phyloP scores from a whole-genome alignment of 1,140 invertebrate genomes.

The Bursaphelenchus mucronatus region DNA sequence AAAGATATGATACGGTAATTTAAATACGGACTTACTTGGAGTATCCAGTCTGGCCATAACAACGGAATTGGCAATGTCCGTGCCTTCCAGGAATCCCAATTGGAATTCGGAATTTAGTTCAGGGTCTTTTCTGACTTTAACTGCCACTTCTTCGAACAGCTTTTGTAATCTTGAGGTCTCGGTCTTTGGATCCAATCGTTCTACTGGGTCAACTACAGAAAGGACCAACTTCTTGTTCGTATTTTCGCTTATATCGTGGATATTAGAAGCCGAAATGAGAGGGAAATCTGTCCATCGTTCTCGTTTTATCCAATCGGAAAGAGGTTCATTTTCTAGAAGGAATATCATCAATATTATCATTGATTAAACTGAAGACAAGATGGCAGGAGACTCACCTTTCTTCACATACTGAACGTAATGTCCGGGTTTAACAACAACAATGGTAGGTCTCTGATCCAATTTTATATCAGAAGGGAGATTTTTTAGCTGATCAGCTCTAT shows the following conservation, averaged over 20 bases:
- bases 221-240: slow-evolving; percentile 68
- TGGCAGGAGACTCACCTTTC: slow-evolving; percentile 5
- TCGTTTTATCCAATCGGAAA: slow-evolving; percentile 73
- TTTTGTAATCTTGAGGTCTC: slow-evolving; percentile 49
- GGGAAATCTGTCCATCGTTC: slow-evolving; percentile 85
- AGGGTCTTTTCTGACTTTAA: slow-evolving; percentile 21
- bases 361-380: slow-evolving; percentile 15
- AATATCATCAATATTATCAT: slow-evolving; percentile 1
- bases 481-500: slow-evolving; percentile 4
- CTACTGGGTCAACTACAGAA: slow-evolving; percentile 69
- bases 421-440: slow-evolving; percentile 16
- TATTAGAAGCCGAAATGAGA: slow-evolving; percentile 76
- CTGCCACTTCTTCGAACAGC: slow-evolving; percentile 37
- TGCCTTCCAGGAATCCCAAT: slow-evolving; percentile 81
- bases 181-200: slow-evolving; percentile 37
- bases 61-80: slow-evolving; percentile 81
- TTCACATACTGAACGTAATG: slow-evolving; percentile 2
- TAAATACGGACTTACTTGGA: slow-evolving; percentile 66
- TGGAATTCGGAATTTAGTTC: slow-evolving; percentile 69
- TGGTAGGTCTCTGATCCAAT: slow-evolving; percentile 25
- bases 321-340: slow-evolving; percentile 1
- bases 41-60: slow-evolving; percentile 74
- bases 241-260: slow-evolving; percentile 70
- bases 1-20: slow-evolving; percentile 6
- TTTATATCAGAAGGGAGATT: slow-evolving; percentile 10